Evolutionary conservation across 2,113 vertebrate species (phyloP), one percentile per base, ranked within the genome.

Genomic region (Uropsilus gracilis): DNA sequence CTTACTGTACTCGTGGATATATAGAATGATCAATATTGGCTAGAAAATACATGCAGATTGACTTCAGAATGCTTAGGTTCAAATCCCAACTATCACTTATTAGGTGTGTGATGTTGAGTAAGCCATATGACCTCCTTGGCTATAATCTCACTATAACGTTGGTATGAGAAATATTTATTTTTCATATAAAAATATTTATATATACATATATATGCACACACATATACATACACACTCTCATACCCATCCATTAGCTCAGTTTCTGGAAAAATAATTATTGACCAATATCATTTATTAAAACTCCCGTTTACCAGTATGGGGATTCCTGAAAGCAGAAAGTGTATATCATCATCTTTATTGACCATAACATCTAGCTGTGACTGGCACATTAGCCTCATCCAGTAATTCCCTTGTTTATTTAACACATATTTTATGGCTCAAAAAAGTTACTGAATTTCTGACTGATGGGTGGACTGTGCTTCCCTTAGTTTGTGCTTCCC

Each of bases 111-210:
- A 37, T 44, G 9, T 28, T 83, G 53, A 46, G 69, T 42, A 89
- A 94, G 16, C 44, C 28, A 73, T 3, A n/a, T 63, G 88, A 76
- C 0, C 20, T 13, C 32, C 28, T 77, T 69, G 46, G 30, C n/a
- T 87, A 91, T 30, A 93, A 12, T 69, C 28, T 81, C 17, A 5
- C 10, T 81, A 55, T 22, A 24, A 55, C 2, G 53, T 55, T 22
- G 53, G 53, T 89, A 39, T 71, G 59, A 63, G 50, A 95, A 86
- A 48, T 59, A 86, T n/a, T n/a, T n/a, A n/a, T n/a, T n/a, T n/a
- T n/a, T n/a, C n/a, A n/a, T n/a, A n/a, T n/a, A n/a, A n/a, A n/a
- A n/a, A n/a, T n/a, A n/a, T n/a, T n/a, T n/a, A n/a, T n/a, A n/a
- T n/a, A n/a, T n/a, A n/a, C n/a, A n/a, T n/a, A n/a, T n/a, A n/a